Conservation (phyloP, 2,888 invertebrate species). For the Hypselothyrea guttata region DNA sequence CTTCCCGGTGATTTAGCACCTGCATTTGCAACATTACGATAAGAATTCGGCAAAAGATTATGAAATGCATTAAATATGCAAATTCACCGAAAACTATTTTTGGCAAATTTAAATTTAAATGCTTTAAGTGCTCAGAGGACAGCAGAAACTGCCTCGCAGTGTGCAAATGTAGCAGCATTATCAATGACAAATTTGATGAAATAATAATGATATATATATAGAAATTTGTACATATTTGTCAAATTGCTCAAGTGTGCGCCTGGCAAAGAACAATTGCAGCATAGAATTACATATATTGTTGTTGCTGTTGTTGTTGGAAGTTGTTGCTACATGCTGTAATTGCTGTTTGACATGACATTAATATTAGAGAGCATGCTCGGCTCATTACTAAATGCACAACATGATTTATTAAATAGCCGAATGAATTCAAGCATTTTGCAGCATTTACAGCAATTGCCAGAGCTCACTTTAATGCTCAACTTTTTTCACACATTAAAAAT, state of each 20-base stretch:
- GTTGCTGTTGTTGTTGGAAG: constrained; percentile 15
- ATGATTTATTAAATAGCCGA: constrained; percentile 70
- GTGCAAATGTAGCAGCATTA: constrained; percentile 43
- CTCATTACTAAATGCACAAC: constrained; percentile 65
- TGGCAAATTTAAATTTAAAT: constrained; percentile 29
- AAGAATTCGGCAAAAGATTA: constrained; percentile 33
- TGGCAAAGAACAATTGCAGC: constrained; percentile 50
- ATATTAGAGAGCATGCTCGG: constrained; percentile 54
- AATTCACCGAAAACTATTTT: constrained; percentile 17
- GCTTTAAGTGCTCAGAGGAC: neutral
- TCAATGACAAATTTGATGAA: constrained; percentile 77
- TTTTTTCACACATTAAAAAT: constrained; percentile 38
- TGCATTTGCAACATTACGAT: constrained; percentile 17
- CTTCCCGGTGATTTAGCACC: constrained; percentile 11
- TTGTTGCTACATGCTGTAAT: constrained; percentile 66
- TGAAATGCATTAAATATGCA: constrained; percentile 39
- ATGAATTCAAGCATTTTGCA: constrained; percentile 45
- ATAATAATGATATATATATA: constrained; percentile 70
- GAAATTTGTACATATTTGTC: constrained; percentile 44
- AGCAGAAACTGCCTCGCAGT: too few relatives aligned
- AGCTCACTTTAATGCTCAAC: constrained; percentile 10
- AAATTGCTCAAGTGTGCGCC: constrained; percentile 71
- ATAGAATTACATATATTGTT: constrained; percentile 48
- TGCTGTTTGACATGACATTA: constrained; percentile 77
- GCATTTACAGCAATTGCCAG: neutral